Evolutionary conservation across 2,888 invertebrate species (phyloP).

Genomic region (Serripes groenlandicus): DNA sequence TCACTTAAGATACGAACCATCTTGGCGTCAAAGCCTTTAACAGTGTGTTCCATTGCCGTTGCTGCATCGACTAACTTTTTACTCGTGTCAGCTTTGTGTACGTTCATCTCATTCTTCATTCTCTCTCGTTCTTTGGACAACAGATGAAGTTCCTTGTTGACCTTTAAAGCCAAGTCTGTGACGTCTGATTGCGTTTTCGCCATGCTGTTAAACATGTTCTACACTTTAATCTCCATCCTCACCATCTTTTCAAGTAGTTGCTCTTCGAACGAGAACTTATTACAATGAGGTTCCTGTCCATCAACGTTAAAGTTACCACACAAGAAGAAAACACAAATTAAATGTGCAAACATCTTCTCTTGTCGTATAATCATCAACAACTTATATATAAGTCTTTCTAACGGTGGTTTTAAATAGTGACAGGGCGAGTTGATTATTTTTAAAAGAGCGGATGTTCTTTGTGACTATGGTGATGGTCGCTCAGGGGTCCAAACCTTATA

Average conservation of each 20-base stretch:
- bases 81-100: not conserved
- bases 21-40: not conserved
- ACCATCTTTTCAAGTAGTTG: not conserved
- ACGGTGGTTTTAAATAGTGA: too few relatives aligned
- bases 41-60: not conserved
- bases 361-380: too few relatives aligned
- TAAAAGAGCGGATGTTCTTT: too few relatives aligned
- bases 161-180: not conserved
- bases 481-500: too few relatives aligned
- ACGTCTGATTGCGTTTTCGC: not conserved
- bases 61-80: not conserved
- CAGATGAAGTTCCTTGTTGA: not conserved
- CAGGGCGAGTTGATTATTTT: too few relatives aligned
- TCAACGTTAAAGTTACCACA: not conserved
- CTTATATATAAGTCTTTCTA: too few relatives aligned
- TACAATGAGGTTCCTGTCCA: not conserved
- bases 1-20: not conserved
- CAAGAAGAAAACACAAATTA: too few relatives aligned
- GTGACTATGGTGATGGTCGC: too few relatives aligned
- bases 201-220: not conserved
- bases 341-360: too few relatives aligned
- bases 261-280: not conserved
- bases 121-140: not conserved
- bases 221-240: not conserved
- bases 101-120: not conserved